Evolutionary conservation across 2,888 invertebrate species (phyloP).

Genomic region (Tetramorium bicarinatum): DNA sequence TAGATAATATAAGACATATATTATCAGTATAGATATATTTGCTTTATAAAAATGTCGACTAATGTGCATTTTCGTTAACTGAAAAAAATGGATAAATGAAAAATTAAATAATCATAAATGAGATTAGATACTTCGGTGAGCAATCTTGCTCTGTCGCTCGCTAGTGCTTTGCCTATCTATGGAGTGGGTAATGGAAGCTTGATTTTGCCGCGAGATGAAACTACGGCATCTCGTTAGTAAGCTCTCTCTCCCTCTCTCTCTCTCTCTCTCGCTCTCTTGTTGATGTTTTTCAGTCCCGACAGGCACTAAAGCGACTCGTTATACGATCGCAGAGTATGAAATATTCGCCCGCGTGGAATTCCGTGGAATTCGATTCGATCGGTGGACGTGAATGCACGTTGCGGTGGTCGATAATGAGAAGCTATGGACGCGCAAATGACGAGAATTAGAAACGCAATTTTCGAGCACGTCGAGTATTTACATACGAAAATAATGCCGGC

Average conservation of each 20-base stretch:
- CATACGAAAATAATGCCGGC: conserved; percentile 33
- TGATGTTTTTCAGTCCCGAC: conserved; percentile 39
- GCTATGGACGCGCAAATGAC: conserved; percentile 50
- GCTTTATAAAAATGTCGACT: conserved; percentile 5
- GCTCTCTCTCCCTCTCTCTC: background rate
- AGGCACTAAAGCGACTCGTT: conserved; percentile 37
- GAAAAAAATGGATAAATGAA: conserved; percentile 41
- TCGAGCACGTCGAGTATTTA: conserved; percentile 40
- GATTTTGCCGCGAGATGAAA: conserved; percentile 44
- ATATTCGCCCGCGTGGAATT: conserved; percentile 41
- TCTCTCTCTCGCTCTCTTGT: background rate
- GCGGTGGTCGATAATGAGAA: conserved; percentile 51
- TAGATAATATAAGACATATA: background rate
- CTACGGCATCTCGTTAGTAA: conserved; percentile 40
- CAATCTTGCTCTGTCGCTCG: conserved; percentile 17
- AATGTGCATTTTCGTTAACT: conserved; percentile 50
- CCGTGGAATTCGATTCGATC: conserved; percentile 49
- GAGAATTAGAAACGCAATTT: conserved; percentile 55
- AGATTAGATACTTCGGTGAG: conserved; percentile 30
- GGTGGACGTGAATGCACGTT: conserved; percentile 31
- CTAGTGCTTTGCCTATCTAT: conserved; percentile 1
- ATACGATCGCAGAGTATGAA: conserved; percentile 48
- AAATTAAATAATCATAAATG: conserved; percentile 50
- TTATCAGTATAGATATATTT: conserved; percentile 11
- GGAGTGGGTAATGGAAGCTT: conserved; percentile 48